These are phyloP conservation scores for Cheilosia variabilis DNA, from an alignment of 2,888 invertebrate species.

Conservation along the genomic window DNA sequence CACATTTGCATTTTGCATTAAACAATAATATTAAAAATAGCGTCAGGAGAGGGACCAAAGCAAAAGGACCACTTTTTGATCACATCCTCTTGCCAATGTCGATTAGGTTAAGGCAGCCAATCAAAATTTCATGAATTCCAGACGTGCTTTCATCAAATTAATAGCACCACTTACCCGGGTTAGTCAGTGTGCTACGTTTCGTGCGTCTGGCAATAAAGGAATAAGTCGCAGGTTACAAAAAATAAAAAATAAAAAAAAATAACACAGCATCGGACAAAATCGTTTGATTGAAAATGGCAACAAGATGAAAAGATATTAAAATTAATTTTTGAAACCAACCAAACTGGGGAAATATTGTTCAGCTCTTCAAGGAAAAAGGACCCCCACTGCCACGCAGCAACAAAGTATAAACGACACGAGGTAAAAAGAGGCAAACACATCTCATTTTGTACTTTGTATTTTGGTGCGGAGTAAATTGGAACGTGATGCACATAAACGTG, in stretches of 20 bases:
- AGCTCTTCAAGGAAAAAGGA: neutral
- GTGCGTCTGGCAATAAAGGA: neutral
- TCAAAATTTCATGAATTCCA: constrained; percentile 69
- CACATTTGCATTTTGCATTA: constrained; percentile 56
- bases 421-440: constrained; percentile 39
- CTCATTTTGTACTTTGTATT: constrained; percentile 65
- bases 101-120: constrained; percentile 64
- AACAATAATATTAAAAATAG: constrained; percentile 59
- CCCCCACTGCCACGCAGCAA: constrained; percentile 3
- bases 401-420: constrained; percentile 6
- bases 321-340: constrained; percentile 46
- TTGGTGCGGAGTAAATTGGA: constrained; percentile 65
- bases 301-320: constrained; percentile 55
- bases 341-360: constrained; percentile 15
- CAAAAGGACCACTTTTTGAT: constrained; percentile 32
- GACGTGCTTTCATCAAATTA: constrained; percentile 67
- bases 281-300: constrained; percentile 58
- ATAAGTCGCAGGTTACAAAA: constrained; percentile 20
- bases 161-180: constrained; percentile 37
- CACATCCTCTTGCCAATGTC: constrained; percentile 29
- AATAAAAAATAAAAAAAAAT: constrained; percentile 6
- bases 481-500: constrained; percentile 75
- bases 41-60: constrained; percentile 19
- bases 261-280: constrained; percentile 15
- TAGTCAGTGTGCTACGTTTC: constrained; percentile 3